Evolutionary conservation across 2,113 vertebrate genomes (phyloP).

Genomic region (Danionella cerebrum): DNA sequence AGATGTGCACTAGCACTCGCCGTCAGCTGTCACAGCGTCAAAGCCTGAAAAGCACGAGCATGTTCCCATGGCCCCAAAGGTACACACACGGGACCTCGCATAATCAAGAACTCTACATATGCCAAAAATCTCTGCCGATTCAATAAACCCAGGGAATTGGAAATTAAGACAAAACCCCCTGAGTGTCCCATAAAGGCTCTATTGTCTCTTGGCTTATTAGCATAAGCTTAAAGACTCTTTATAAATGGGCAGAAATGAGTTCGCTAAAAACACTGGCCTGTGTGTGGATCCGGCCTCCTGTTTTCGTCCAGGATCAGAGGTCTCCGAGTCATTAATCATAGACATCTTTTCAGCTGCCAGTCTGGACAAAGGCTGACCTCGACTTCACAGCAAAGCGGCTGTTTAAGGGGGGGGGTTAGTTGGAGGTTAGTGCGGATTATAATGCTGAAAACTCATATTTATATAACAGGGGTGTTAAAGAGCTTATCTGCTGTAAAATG

Average conservation of each 20-base stretch:
- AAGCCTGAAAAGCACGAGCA: slow-evolving; percentile 47
- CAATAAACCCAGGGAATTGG: slow-evolving; percentile 46
- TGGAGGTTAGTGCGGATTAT: slow-evolving; percentile 58
- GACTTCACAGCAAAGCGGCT: slow-evolving; percentile 57
- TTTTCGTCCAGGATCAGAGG: slow-evolving; percentile 61
- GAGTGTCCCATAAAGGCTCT: slow-evolving; percentile 34
- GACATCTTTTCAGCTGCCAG: slow-evolving; percentile 77
- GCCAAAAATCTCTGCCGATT: slow-evolving; percentile 42
- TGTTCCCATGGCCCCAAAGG: slow-evolving; percentile 69
- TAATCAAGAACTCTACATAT: slow-evolving; percentile 57
- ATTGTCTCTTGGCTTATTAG: slow-evolving; percentile 44
- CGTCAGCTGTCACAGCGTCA: slow-evolving; percentile 45
- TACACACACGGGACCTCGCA: slow-evolving; percentile 60
- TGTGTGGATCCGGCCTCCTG: slow-evolving; percentile 52
- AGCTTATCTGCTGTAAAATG: slow-evolving; percentile 50
- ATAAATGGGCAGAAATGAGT: slow-evolving; percentile 53
- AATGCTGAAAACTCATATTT: slow-evolving; percentile 37
- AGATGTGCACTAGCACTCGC: slow-evolving; percentile 29
- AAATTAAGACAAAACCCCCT: slow-evolving; percentile 63
- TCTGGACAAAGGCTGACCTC: slow-evolving; percentile 72
- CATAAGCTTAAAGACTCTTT: slow-evolving; percentile 49
- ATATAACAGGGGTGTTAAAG: slow-evolving; percentile 60
- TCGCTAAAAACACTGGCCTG: slow-evolving; percentile 46
- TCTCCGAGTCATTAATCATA: slow-evolving; percentile 80
- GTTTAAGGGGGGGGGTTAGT: slow-evolving; percentile 41